Percentiles rank a stretch among this genome's conserved stretches.
Evolutionary conservation across 2,113 vertebrate genomes (phyloP).

Genomic region (Rhinogobius similis): DNA sequence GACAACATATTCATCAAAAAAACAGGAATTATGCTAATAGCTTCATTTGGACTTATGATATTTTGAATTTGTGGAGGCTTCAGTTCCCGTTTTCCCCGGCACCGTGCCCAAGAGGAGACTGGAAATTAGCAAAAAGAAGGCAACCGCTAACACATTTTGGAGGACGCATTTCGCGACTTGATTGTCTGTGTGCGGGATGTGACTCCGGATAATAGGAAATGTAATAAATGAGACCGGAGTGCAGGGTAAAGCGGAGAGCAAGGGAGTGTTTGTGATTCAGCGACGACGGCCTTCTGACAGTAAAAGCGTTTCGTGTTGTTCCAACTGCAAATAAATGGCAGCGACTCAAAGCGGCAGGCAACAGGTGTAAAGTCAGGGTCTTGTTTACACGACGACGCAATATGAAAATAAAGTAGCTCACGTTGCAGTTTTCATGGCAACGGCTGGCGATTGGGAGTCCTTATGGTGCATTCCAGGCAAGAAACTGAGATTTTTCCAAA

Average conservation of each 20-base stretch:
- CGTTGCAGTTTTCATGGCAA: not conserved
- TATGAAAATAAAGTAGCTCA: not conserved
- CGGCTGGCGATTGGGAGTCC: not conserved
- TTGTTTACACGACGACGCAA: not conserved
- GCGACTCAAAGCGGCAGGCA: not conserved
- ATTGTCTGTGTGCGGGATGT: conserved; percentile 17
- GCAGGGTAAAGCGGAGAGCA: conserved; percentile 14
- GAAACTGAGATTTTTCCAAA: too few species aligned
- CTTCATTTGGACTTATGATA: conserved; percentile 62
- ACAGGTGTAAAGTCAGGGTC: not conserved
- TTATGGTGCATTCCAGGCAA: too few species aligned
- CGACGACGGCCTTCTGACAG: not conserved
- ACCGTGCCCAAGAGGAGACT: conserved; percentile 33
- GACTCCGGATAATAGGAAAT: conserved; percentile 5
- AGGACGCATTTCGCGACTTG: conserved; percentile 30
- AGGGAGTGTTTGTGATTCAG: not conserved
- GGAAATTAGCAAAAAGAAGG: conserved; percentile 25
- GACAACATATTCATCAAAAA: conserved; percentile 31
- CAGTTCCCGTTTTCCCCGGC: conserved; percentile 13
- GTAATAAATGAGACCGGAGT: conserved; percentile 21
- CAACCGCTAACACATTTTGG: conserved; percentile 33
- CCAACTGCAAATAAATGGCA: not conserved
- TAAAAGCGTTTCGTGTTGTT: not conserved
- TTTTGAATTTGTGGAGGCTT: conserved; percentile 28
- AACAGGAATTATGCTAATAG: conserved; percentile 58